Conservation (phyloP, 2,797 vertebrate genomes). For the Zalophus californianus region DNA sequence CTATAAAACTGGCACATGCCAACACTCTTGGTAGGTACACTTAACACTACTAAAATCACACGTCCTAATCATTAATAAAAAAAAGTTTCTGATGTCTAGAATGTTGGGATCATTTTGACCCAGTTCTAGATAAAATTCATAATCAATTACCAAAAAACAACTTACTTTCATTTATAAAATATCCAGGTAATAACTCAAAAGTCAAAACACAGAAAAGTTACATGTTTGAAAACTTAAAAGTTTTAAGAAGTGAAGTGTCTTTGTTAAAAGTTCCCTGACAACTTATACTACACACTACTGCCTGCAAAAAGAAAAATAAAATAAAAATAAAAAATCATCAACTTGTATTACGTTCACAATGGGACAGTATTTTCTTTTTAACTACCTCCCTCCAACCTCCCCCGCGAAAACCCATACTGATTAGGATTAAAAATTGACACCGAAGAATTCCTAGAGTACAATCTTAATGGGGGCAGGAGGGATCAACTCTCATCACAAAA, state of each 20-base stretch:
- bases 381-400: neutral
- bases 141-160: neutral
- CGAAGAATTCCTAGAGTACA: slow-evolving; percentile 29
- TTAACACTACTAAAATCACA: neutral
- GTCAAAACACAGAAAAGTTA: neutral
- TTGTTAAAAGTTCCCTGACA: slow-evolving; percentile 29
- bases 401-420: neutral
- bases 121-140: slow-evolving; percentile 9
- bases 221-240: slow-evolving; percentile 30
- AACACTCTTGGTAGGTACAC: neutral
- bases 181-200: slow-evolving; percentile 18
- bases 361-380: neutral
- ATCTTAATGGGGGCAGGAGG: neutral
- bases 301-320: neutral
- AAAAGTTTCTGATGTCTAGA: neutral
- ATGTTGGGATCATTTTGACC: neutral
- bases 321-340: neutral
- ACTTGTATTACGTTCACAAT: neutral
- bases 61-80: neutral
- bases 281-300: neutral
- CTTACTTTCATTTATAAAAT: slow-evolving; percentile 41
- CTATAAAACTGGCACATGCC: neutral
- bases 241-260: slow-evolving; percentile 37
- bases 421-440: slow-evolving; percentile 29
- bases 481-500: neutral